Evolutionary conservation across 1,140 invertebrate genomes (phyloP), one percentile per base, ranked within the genome.

Genomic region (Paramacrobiotus metropolitanus): DNA sequence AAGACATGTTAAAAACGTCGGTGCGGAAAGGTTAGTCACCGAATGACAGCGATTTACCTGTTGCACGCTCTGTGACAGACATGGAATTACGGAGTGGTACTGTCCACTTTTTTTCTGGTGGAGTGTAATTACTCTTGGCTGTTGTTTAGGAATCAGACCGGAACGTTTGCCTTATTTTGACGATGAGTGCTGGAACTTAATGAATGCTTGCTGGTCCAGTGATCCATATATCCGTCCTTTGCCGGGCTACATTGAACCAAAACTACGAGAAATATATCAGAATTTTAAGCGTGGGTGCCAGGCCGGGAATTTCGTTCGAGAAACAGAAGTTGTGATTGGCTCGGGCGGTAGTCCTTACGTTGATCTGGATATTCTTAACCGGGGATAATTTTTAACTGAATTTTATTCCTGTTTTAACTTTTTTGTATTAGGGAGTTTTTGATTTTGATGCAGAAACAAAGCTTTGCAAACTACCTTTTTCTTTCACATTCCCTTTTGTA

Each of bases 1-100:
- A 90, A 69, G 86, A 90, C 70, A 84, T 87, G 66, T 72, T 91
- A 0, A 90, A 86, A 86, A 84, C 74, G 48, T 83, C 79, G 70
- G 87, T 91, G 0, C 81, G 81, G 68, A 81, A 81, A 82, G 86
- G 86, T 87, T 72, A 66, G 61, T 66, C 30, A 28, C 44, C 55
- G n/a, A n/a, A n/a, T n/a, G n/a, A n/a, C n/a, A n/a, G n/a, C n/a
- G n/a, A n/a, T n/a, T n/a, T n/a, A n/a, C n/a, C n/a, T n/a, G n/a
- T n/a, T n/a, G n/a, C 21, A 61, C 3, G 29, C 28, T 59, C 20
- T n/a, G 24, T 61, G 30, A 18, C 31, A 66, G 28, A 30, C 29
- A 18, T 44, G 29, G 28, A 3, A 60, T 18, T 24, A 20, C 21
- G 24, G n/a, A n/a, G 21, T 18, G 20, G 40, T 20, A n/a, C 34